Conservation (phyloP, 1,140 invertebrate genomes). For the Caenorhabditis tropicalis region DNA sequence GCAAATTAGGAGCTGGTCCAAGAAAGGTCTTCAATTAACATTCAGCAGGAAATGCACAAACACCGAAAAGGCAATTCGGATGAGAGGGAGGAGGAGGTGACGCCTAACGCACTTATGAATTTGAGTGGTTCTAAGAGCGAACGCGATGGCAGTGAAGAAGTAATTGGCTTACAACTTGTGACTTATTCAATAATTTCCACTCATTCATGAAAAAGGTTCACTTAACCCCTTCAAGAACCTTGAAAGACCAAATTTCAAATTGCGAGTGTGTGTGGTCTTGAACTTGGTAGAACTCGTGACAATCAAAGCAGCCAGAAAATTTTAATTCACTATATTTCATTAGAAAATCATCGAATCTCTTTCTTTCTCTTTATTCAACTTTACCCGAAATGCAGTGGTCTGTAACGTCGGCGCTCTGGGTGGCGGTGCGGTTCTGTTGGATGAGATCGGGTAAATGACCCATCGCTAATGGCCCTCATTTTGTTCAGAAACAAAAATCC, state of each 20-base stretch:
- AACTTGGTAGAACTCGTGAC: no score
- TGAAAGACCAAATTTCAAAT: background rate
- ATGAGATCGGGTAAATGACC: constrained; percentile 35
- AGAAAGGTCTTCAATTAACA: constrained; percentile 44
- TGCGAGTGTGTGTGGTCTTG: no score
- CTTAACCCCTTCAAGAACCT: background rate
- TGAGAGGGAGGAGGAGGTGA: constrained; percentile 9
- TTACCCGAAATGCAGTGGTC: background rate
- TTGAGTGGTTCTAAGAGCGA: constrained; percentile 14
- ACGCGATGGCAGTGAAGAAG: background rate
- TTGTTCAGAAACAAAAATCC: constrained; percentile 23
- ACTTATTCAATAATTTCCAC: constrained; percentile 34
- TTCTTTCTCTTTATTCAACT: background rate
- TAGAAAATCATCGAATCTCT: background rate
- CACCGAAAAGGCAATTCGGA: constrained; percentile 30
- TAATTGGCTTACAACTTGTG: constrained; percentile 39
- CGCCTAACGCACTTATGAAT: constrained; percentile 38
- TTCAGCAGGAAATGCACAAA: constrained; percentile 42
- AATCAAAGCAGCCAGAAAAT: no score
- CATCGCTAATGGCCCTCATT: constrained; percentile 11
- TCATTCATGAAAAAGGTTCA: constrained; percentile 27
- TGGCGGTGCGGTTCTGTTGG: background rate
- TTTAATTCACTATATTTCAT: background rate
- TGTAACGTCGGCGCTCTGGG: background rate
- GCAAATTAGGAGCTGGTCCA: constrained; percentile 18